Base-by-base conservation (phyloP, 2,797 vertebrate genomes). In the Pelochelys cantorii region DNA sequence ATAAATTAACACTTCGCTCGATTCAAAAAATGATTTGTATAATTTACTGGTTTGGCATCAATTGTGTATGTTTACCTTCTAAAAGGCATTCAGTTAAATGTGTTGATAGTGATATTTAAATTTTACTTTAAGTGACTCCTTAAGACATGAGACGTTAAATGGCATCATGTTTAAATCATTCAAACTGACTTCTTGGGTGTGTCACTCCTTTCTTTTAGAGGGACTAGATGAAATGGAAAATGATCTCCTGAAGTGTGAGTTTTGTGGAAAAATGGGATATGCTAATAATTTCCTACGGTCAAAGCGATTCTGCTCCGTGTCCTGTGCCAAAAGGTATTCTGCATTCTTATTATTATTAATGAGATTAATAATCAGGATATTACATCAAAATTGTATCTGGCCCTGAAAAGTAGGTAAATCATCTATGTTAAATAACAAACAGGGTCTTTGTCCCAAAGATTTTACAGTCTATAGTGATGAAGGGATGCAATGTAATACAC, bases 291-390 rank as follows among this genome's bases (percentile, higher is more conserved):
- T 99, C 98, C 98, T 99, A 88, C 98, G 99, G 88, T 99, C 99
- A 92, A 99, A 99, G 85, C 98, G 99, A 93, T 99, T 99, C 98
- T 99, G 99, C 97, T 99, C 99, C 91, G 99, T 99, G 92, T 99
- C 99, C 88, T 99, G 99, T 97, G 99, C 99, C 48, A 99, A 99
- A 97, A 99, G 99, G 99, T 99, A 98, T 88, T 89, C 14, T 92
- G 2, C 84, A 75, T 82, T 90, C 65, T 95, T 95, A 54, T 17
- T 93, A 2, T 78, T 75, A 31, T 9, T 81, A 12, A 23, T 85
- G 25, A 12, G 27, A 53, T 75, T 55, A 57, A 25, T 52, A 52
- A 48, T 42, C 23, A 52, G 23, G 74, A 37, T 84, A 14, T 59
- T 54, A 53, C 31, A 10, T 57, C 65, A 55, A 42, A 18, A 68